These are phyloP conservation scores for Orestias chungarensis DNA, from an alignment of 2,797 vertebrate species.

Conservation along the genomic window DNA sequence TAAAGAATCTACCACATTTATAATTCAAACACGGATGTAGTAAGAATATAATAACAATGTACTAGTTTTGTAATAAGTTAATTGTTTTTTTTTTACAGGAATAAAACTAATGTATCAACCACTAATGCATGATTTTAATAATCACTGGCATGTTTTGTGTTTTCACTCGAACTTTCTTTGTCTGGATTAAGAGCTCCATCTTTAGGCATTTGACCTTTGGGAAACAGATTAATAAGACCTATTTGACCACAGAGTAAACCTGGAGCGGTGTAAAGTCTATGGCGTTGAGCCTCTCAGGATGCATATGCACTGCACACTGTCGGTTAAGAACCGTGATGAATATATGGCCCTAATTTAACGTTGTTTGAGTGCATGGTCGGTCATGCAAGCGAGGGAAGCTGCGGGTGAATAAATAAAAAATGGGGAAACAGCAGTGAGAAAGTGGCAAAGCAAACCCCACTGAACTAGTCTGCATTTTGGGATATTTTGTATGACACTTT, in stretches of 20 bases:
- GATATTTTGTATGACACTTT: neutral
- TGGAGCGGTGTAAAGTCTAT: constrained; percentile 10
- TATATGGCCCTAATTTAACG: constrained; percentile 68
- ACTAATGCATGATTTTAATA: neutral
- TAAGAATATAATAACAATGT: neutral
- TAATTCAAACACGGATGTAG: too few species aligned
- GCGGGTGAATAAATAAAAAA: constrained; percentile 34
- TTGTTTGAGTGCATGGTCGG: constrained; percentile 38
- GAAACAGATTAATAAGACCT: neutral
- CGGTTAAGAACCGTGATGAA: constrained; percentile 37
- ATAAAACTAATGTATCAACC: neutral
- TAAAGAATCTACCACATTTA: neutral
- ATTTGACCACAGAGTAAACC: neutral
- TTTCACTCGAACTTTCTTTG: neutral
- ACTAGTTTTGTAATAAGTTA: neutral
- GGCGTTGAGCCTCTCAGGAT: constrained; percentile 7
- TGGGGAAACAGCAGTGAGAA: neutral
- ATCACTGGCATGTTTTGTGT: neutral
- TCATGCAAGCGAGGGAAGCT: constrained; percentile 52
- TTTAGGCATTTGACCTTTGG: constrained; percentile 14
- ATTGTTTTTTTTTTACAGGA: constrained; percentile 20
- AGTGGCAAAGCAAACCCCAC: neutral
- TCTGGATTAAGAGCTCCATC: neutral
- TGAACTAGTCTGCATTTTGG: neutral
- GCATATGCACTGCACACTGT: constrained; percentile 30